Percentiles rank a stretch among this genome's conserved stretches.
These are phyloP conservation scores for Dallia pectoralis DNA, from an alignment of 2,797 vertebrate genomes.

Conservation along the genomic window DNA sequence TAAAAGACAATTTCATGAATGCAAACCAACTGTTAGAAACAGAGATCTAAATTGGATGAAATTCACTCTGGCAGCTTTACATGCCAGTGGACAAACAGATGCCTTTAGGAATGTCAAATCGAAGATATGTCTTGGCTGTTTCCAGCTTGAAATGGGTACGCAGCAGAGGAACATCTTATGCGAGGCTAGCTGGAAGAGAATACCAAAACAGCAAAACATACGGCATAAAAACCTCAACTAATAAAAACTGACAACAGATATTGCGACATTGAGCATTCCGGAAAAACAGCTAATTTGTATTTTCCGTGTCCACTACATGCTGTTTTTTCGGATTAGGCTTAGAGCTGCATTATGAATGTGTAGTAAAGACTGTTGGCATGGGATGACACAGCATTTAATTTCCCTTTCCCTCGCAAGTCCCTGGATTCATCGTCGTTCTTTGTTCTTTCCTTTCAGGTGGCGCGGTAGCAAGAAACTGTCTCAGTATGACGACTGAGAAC, in stretches of 20 bases:
- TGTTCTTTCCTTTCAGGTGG: conserved; percentile 58
- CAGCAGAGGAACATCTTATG: background rate
- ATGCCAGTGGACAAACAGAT: conserved; percentile 39
- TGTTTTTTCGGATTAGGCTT: background rate
- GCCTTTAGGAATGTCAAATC: conserved; percentile 38
- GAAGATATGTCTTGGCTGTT: conserved; percentile 22
- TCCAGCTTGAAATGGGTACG: conserved; percentile 24
- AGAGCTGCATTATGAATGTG: background rate
- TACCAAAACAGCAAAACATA: conserved; percentile 22
- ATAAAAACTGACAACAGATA: conserved; percentile 17
- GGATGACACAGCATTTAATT: background rate
- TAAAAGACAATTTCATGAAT: conserved; percentile 45
- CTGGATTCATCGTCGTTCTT: background rate
- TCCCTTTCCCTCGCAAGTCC: background rate
- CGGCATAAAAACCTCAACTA: conserved; percentile 12
- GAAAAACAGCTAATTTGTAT: background rate
- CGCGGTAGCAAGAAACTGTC: conserved; percentile 51
- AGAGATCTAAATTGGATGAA: conserved; percentile 56
- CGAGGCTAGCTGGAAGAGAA: conserved; percentile 21
- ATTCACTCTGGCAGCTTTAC: conserved; percentile 60
- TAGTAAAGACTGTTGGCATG: background rate
- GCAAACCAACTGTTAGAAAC: conserved; percentile 53
- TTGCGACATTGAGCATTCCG: background rate
- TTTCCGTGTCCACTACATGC: background rate
- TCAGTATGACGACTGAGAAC: conserved; percentile 20